Evolutionary conservation across 2,888 invertebrate species (phyloP).

Genomic region (Macrosoma leucophasiata): DNA sequence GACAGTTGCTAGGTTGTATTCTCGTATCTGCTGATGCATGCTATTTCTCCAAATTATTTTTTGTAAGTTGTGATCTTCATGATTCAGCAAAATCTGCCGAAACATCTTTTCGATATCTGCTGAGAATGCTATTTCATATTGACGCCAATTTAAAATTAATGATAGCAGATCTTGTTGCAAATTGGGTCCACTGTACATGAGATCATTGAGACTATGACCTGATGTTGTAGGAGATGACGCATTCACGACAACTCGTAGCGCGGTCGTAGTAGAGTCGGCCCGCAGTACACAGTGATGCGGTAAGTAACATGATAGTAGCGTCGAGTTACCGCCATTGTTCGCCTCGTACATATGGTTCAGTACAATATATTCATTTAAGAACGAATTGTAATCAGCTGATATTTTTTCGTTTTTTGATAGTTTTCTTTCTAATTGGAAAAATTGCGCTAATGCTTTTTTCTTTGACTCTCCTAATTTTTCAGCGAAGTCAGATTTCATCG

Average conservation of each 20-base stretch:
- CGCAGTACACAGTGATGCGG: constrained; percentile 15
- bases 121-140: constrained; percentile 20
- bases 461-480: too few relatives aligned
- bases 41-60: constrained; percentile 23
- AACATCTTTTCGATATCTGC: constrained; percentile 28
- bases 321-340: too few relatives aligned
- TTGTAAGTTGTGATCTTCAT: constrained; percentile 21
- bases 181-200: constrained; percentile 26
- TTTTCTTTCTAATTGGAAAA: too few relatives aligned
- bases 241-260: constrained; percentile 17
- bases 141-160: constrained; percentile 19
- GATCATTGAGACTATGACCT: constrained; percentile 23
- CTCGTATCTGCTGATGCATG: neutral
- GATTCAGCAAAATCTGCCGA: constrained; percentile 17
- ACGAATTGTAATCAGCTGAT: too few relatives aligned
- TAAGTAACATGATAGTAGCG: constrained; percentile 15
- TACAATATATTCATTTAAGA: too few relatives aligned
- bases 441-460: too few relatives aligned
- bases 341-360: too few relatives aligned
- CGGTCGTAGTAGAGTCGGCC: constrained; percentile 13
- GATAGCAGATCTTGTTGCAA: constrained; percentile 13
- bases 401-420: too few relatives aligned
- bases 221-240: constrained; percentile 15
- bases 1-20: constrained; percentile 9
- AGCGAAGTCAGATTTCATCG: too few relatives aligned